Percentiles rank a stretch among this genome's conserved stretches.
Conservation (phyloP, 2,888 invertebrate genomes). For the Gymnocheta viridis region DNA sequence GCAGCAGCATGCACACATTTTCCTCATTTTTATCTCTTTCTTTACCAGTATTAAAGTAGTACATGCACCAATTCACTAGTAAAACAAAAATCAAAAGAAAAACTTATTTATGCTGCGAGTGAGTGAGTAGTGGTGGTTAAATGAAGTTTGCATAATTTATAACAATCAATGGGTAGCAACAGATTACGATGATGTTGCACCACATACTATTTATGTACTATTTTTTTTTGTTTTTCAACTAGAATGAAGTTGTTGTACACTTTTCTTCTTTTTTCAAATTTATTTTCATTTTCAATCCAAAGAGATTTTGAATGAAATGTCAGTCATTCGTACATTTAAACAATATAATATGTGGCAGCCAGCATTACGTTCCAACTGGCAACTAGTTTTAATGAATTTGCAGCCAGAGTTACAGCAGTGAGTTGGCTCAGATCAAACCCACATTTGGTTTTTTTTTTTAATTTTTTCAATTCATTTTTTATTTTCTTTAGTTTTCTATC, state of each 20-base stretch:
- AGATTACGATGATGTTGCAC: slow-evolving; percentile 44
- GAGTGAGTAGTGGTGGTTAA: neutral
- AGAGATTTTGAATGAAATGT: slow-evolving; percentile 36
- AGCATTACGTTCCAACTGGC: slow-evolving; percentile 4
- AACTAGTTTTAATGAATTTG: slow-evolving; percentile 41
- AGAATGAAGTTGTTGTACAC: slow-evolving; percentile 39
- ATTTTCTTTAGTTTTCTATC: neutral
- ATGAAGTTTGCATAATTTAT: slow-evolving; percentile 66
- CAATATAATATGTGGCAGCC: slow-evolving; percentile 11
- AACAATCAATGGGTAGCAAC: slow-evolving; percentile 53
- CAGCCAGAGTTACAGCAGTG: neutral
- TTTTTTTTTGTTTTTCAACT: slow-evolving; percentile 20
- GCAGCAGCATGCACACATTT: neutral
- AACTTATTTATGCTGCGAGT: neutral
- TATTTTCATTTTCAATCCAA: slow-evolving; percentile 43
- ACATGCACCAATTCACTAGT: slow-evolving; percentile 41
- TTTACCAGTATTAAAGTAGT: too few species aligned
- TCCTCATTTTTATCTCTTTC: slow-evolving; percentile 8
- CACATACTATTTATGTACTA: neutral
- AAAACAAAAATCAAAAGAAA: slow-evolving; percentile 17
- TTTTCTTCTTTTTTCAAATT: slow-evolving; percentile 14
- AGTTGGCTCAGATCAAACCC: slow-evolving; percentile 46
- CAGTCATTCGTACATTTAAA: neutral
- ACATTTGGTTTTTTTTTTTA: slow-evolving; percentile 61
- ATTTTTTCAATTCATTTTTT: slow-evolving; percentile 43